These are phyloP conservation scores for Helostoma temminkii DNA, from an alignment of 2,797 vertebrate genomes.

Conservation along the genomic window DNA sequence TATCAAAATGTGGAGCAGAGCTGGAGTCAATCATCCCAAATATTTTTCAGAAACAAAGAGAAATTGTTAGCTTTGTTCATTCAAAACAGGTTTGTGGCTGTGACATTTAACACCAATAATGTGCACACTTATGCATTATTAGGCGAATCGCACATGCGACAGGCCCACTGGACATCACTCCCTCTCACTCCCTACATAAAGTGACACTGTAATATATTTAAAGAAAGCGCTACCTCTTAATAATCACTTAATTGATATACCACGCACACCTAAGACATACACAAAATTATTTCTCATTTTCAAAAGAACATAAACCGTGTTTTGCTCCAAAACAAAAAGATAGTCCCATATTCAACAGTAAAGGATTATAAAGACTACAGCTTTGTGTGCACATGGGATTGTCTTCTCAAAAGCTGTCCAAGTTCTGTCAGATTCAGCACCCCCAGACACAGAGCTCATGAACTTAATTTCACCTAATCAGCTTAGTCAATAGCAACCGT, in stretches of 20 bases:
- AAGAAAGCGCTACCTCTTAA: slow-evolving; percentile 5
- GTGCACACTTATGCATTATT: not conserved
- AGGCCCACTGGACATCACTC: not conserved
- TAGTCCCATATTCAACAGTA: slow-evolving; percentile 70
- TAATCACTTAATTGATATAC: slow-evolving; percentile 48
- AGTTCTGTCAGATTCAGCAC: slow-evolving; percentile 84
- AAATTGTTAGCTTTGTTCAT: not conserved
- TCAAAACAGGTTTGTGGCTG: not conserved
- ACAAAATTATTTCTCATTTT: slow-evolving; percentile 20
- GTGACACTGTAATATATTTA: not conserved
- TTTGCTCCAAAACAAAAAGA: slow-evolving; percentile 43
- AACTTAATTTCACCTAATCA: slow-evolving; percentile 88
- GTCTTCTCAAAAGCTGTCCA: slow-evolving; percentile 80
- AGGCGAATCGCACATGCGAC: slow-evolving; percentile 4
- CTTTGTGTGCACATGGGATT: slow-evolving; percentile 82
- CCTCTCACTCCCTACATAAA: not conserved
- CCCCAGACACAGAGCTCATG: slow-evolving; percentile 82
- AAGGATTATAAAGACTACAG: slow-evolving; percentile 77
- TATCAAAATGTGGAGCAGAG: slow-evolving; percentile 3
- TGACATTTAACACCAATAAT: slow-evolving; percentile 5
- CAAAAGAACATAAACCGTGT: slow-evolving; percentile 55
- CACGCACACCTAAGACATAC: slow-evolving; percentile 39
- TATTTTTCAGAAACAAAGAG: slow-evolving; percentile 11
- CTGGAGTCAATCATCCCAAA: slow-evolving; percentile 7
- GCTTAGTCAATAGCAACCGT: slow-evolving; percentile 86